Evolutionary conservation across 2,113 vertebrate species (phyloP), one percentile per base, ranked within the genome.

Genomic region (Grammomys dolichurus): DNA sequence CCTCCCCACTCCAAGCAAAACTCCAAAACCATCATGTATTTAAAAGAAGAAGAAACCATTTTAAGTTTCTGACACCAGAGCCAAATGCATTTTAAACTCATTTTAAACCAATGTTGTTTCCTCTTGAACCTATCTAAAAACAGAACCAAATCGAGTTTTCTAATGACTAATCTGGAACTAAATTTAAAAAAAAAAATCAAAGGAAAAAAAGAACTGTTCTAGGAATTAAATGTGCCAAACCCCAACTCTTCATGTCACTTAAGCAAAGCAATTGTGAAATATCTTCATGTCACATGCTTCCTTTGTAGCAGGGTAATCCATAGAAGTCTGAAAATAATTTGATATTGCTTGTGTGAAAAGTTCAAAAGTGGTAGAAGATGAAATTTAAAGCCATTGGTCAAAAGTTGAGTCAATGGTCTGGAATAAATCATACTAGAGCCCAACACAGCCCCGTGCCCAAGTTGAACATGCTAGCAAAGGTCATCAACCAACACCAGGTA

Each of bases 81-180:
- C 56, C 40, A 33, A 95, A 92, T 40, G 87, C 7, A 89, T 88
- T 89, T 90, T 80, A 43, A 95, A 95, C 78, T 91, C 81, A 95
- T 86, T 97, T 81, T 60, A 46, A 93, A 93, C 0, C 22, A 81
- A 63, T 7, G n/a, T 33, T 84, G 20, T 48, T 90, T 84, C 19
- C 43, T 80, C 46, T 86, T 69, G 12, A 90, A 86, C 48, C 54
- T 20, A 3, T 51, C 73, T 93, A 87, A 96, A 85, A 96, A 40
- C 40, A 91, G 43, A 96, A 89, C 20, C 60, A 92, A 87, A 75
- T 87, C 48, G 90, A 85, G 43, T 88, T 93, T 91, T 88, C 60
- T 94, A 75, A 77, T 51, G 88, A 92, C 65, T 93, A 60, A 91
- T 84, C 72, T 92, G 56, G 56, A 88, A 90, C 67, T 82, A 87